Percentiles rank a stretch among this genome's conserved stretches.
Conservation (phyloP, 2,888 invertebrate genomes). For the Ptychoptera contaminata region DNA sequence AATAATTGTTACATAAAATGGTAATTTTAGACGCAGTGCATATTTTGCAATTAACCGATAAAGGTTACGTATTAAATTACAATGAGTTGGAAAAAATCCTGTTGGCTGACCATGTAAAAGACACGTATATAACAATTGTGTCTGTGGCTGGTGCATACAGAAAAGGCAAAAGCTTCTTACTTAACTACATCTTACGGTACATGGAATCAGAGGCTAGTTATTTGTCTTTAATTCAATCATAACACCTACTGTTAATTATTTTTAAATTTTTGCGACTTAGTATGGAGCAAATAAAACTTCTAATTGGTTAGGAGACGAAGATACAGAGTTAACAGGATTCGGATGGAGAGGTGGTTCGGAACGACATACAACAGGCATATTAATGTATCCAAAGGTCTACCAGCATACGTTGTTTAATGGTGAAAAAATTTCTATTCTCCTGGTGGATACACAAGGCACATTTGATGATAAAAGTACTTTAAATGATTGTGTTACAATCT, state of each 20-base stretch:
- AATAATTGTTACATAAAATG: no score
- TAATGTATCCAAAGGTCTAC: constrained; percentile 2
- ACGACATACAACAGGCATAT: constrained; percentile 4
- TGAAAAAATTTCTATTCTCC: neutral
- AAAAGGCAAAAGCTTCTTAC: constrained; percentile 5
- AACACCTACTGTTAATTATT: neutral
- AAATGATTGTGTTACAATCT: constrained; percentile 3
- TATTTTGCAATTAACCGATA: no score
- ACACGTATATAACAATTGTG: constrained; percentile 1
- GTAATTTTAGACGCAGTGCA: no score
- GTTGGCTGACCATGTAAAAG: neutral
- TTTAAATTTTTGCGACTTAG: neutral
- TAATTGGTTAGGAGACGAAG: neutral
- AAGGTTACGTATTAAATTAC: neutral
- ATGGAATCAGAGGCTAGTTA: neutral
- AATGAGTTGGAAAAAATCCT: constrained; percentile 1
- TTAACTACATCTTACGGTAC: constrained; percentile 4
- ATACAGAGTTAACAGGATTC: neutral
- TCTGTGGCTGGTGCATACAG: constrained; percentile 5
- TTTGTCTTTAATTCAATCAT: neutral
- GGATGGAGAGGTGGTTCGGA: constrained; percentile 2
- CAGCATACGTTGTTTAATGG: neutral
- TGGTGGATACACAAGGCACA: constrained; percentile 5
- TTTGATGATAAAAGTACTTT: constrained; percentile 2
- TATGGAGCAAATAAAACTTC: neutral